Evolutionary conservation across 92 coral and sea anemone species (phyloP).

Genomic region (Phenganax subtilis): DNA sequence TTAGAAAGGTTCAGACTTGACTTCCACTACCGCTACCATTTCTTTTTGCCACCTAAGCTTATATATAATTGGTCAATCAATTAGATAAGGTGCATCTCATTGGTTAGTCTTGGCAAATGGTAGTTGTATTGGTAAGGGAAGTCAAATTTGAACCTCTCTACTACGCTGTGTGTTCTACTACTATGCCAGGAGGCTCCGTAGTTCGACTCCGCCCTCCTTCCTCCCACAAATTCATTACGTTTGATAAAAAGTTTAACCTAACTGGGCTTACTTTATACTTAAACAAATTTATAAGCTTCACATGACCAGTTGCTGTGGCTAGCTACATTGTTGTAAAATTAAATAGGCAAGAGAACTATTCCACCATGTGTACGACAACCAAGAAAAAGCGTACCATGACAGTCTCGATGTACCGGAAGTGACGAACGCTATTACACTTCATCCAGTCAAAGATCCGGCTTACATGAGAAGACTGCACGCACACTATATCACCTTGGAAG

Average conservation of each 20-base stretch:
- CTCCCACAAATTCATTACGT: neutral
- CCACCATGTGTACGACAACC: slow-evolving; percentile 25
- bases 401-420: neutral
- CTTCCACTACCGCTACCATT: too few relatives aligned
- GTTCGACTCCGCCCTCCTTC: too few relatives aligned
- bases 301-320: neutral
- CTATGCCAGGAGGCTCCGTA: too few relatives aligned
- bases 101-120: too few relatives aligned
- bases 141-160: too few relatives aligned
- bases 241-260: neutral
- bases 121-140: too few relatives aligned
- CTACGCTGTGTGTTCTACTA: too few relatives aligned
- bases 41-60: too few relatives aligned
- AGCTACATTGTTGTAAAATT: neutral
- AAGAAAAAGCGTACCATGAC: slow-evolving; percentile 27
- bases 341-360: slow-evolving; percentile 22
- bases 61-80: too few relatives aligned
- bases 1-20: too few relatives aligned
- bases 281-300: neutral
- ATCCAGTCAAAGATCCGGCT: slow-evolving; percentile 81
- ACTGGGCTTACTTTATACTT: neutral
- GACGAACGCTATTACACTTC: slow-evolving; percentile 82
- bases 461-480: slow-evolving; percentile 87
- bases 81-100: too few relatives aligned
- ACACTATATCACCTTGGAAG: slow-evolving; percentile 67